Evolutionary conservation across 2,113 vertebrate species (phyloP).

Genomic region (Mormoops blainvillei): DNA sequence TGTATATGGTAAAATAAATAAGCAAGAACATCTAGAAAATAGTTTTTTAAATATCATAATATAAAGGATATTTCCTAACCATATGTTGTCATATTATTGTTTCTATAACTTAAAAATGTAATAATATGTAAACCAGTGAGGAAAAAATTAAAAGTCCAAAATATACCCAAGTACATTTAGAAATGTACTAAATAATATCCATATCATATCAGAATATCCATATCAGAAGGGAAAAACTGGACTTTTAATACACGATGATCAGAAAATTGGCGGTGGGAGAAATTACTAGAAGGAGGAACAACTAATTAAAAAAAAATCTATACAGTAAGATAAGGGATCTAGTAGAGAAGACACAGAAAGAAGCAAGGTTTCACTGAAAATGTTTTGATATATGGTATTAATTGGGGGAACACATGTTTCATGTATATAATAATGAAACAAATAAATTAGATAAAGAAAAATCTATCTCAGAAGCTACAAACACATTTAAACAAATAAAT

Average conservation of each 20-base stretch:
- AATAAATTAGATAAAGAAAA: neutral
- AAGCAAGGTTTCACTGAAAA: neutral
- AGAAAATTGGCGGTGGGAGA: neutral
- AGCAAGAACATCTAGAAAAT: neutral
- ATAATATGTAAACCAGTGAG: neutral
- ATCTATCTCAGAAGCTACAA: neutral
- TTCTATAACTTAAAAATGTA: neutral
- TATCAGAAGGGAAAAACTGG: neutral
- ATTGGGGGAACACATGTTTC: neutral
- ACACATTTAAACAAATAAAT: neutral
- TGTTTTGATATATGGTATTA: neutral
- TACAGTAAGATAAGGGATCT: neutral
- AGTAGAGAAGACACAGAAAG: neutral
- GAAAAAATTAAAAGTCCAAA: neutral
- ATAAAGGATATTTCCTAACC: neutral
- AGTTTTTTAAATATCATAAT: neutral
- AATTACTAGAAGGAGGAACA: neutral
- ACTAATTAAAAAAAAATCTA: neutral
- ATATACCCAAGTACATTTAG: neutral
- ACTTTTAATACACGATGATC: neutral
- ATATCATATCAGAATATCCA: neutral
- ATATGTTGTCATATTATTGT: neutral
- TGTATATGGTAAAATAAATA: neutral
- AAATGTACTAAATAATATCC: neutral
- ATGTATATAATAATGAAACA: neutral